Percentiles rank a stretch among this genome's conserved stretches.
These are phyloP conservation scores for Idaea dimidiata DNA, from an alignment of 2,888 invertebrate species.

Conservation along the genomic window DNA sequence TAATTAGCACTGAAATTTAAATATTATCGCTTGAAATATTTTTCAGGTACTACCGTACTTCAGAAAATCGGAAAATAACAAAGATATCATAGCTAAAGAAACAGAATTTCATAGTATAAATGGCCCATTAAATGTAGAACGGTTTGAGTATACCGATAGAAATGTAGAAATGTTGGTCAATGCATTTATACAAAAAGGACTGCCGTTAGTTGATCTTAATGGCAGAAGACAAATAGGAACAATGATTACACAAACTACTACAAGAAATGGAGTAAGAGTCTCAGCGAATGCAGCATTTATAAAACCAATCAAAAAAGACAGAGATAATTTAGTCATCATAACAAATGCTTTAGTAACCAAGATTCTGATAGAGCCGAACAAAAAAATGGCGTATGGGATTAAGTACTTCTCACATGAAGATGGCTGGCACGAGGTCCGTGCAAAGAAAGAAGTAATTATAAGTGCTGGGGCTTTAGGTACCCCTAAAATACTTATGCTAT, in stretches of 20 bases:
- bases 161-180: slow-evolving; percentile 76
- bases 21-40: neutral
- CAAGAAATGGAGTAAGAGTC: slow-evolving; percentile 77
- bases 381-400: slow-evolving; percentile 50
- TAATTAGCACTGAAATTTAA: neutral
- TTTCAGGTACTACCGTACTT: slow-evolving; percentile 84
- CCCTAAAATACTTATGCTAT: slow-evolving; percentile 82
- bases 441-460: slow-evolving; percentile 81
- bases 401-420: slow-evolving; percentile 40
- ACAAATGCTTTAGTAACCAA: slow-evolving; percentile 77
- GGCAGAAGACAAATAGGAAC: slow-evolving; percentile 79
- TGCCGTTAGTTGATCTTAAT: slow-evolving; percentile 80
- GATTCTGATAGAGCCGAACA: slow-evolving; percentile 72
- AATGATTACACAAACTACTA: slow-evolving; percentile 82
- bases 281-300: slow-evolving; percentile 84
- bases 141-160: slow-evolving; percentile 80
- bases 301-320: slow-evolving; percentile 77
- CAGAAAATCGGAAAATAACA: slow-evolving; percentile 82
- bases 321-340: slow-evolving; percentile 70
- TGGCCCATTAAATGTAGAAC: slow-evolving; percentile 82
- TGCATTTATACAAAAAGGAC: slow-evolving; percentile 82
- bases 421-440: slow-evolving; percentile 43
- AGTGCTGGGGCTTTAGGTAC: slow-evolving; percentile 82
- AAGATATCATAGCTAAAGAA: slow-evolving; percentile 69
- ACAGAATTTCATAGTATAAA: slow-evolving; percentile 76